A percentile compares a stretch with the other conserved stretches of the same genome.
These are phyloP conservation scores for Lutjanus argentimaculatus DNA, from an alignment of 2,797 vertebrate species.

Conservation along the genomic window DNA sequence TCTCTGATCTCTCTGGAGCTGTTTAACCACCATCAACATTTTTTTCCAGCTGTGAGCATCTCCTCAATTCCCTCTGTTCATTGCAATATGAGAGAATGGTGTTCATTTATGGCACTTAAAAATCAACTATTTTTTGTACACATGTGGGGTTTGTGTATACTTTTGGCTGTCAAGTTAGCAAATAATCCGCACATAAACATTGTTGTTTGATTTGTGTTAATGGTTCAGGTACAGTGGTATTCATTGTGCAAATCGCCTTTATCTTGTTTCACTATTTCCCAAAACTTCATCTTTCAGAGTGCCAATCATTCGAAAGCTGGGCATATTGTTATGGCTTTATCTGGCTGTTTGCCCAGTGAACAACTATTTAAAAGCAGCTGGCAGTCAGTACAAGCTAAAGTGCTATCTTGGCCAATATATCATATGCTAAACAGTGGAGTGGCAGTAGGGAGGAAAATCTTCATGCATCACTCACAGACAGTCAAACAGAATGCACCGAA, in stretches of 20 bases:
- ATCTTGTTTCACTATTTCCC: neutral
- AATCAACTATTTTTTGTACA: too few species aligned
- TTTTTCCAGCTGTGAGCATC: neutral
- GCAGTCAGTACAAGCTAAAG: neutral
- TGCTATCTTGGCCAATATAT: neutral
- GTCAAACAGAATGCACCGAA: conserved; percentile 3
- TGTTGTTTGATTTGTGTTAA: conserved; percentile 17
- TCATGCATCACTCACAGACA: neutral
- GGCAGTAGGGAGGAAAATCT: neutral
- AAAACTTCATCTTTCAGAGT: conserved; percentile 1
- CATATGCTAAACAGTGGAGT: neutral
- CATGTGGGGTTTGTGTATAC: too few species aligned
- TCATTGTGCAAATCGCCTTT: neutral
- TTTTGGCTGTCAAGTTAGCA: neutral
- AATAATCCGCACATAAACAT: neutral
- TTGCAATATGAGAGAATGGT: neutral
- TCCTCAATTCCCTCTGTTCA: neutral
- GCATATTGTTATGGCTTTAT: neutral
- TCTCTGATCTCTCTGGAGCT: neutral
- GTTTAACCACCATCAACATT: conserved; percentile 6
- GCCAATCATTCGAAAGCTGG: neutral
- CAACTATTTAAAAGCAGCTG: neutral
- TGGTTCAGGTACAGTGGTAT: conserved; percentile 2
- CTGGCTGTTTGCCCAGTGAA: conserved; percentile 7
- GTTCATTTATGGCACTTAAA: neutral